These are phyloP conservation scores for Aquatica leii DNA, from an alignment of 2,888 invertebrate genomes.

Conservation along the genomic window DNA sequence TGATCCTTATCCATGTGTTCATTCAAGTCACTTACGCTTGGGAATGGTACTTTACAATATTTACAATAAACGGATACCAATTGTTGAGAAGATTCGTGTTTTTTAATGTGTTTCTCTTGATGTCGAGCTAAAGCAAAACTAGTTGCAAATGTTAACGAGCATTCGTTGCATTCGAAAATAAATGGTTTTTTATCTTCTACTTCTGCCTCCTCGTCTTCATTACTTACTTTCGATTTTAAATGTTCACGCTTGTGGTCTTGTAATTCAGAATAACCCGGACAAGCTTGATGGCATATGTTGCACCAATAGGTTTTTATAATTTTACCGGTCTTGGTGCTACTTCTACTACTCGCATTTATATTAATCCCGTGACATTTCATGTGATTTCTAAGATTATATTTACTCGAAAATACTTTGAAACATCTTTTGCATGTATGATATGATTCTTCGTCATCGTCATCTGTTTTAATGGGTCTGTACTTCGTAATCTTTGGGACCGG, in stretches of 20 bases:
- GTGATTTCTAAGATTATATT: constrained; percentile 59
- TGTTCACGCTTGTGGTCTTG: constrained; percentile 67
- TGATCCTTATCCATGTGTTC: constrained; percentile 56
- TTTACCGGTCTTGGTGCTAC: constrained; percentile 44
- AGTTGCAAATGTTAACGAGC: constrained; percentile 59
- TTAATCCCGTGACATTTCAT: constrained; percentile 62
- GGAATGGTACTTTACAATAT: constrained; percentile 54
- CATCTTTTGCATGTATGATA: constrained; percentile 62
- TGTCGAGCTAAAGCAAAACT: constrained; percentile 58
- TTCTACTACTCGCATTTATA: constrained; percentile 49
- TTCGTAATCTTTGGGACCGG: not conserved
- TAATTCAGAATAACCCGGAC: constrained; percentile 64
- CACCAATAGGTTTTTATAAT: constrained; percentile 62
- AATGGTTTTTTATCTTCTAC: constrained; percentile 42
- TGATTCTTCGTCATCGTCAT: constrained; percentile 48
- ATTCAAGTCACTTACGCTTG: constrained; percentile 43
- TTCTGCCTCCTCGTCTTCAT: constrained; percentile 27
- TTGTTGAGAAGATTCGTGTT: constrained; percentile 27
- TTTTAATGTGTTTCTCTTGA: constrained; percentile 51
- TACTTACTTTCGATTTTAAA: constrained; percentile 38
- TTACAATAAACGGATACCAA: constrained; percentile 51
- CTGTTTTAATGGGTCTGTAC: not conserved
- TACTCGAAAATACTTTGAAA: constrained; percentile 62
- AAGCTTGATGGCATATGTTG: constrained; percentile 71
- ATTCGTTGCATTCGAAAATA: constrained; percentile 58